Percentiles rank a stretch among this genome's conserved stretches.
These are phyloP conservation scores for Xestobium rufovillosum DNA, from an alignment of 2,888 invertebrate genomes.

Conservation along the genomic window DNA sequence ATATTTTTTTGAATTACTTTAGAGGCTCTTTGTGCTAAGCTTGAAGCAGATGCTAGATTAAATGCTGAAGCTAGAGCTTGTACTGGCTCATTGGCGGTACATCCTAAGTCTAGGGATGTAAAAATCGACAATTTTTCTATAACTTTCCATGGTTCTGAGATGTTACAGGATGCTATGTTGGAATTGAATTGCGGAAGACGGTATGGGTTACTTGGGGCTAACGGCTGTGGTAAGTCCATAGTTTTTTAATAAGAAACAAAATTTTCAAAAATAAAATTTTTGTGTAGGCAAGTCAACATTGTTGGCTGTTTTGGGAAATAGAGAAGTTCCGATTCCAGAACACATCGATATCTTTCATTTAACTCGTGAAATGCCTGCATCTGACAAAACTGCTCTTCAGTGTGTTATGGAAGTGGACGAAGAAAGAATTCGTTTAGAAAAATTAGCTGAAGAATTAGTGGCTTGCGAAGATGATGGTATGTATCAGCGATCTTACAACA, in stretches of 20 bases:
- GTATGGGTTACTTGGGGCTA: slow-evolving; percentile 95
- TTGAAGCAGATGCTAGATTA: slow-evolving; percentile 85
- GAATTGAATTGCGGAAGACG: slow-evolving; percentile 96
- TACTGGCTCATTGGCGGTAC: slow-evolving; percentile 91
- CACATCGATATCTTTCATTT: slow-evolving; percentile 97
- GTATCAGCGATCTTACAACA: too few relatives aligned
- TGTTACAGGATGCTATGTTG: slow-evolving; percentile 89
- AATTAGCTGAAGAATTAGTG: slow-evolving; percentile 82
- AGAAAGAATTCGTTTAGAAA: slow-evolving; percentile 84
- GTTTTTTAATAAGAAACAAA: slow-evolving; percentile 7
- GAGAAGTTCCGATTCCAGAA: slow-evolving; percentile 93
- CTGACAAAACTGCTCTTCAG: slow-evolving; percentile 89
- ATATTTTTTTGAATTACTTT: slow-evolving; percentile 30
- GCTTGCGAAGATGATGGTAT: slow-evolving; percentile 79
- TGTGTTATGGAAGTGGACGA: slow-evolving; percentile 99
- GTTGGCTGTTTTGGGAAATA: slow-evolving; percentile 81
- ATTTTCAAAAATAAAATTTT: too few relatives aligned
- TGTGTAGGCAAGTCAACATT: slow-evolving; percentile 82
- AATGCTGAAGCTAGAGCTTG: slow-evolving; percentile 91
- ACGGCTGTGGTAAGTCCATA: slow-evolving; percentile 75
- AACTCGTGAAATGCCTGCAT: slow-evolving; percentile 96
- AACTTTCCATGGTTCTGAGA: slow-evolving; percentile 95
- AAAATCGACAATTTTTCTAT: slow-evolving; percentile 96
- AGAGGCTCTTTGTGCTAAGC: slow-evolving; percentile 78
- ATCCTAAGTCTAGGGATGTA: slow-evolving; percentile 91